Base-by-base conservation (phyloP, 2,888 invertebrate genomes). In the Bellardia pandia region DNA sequence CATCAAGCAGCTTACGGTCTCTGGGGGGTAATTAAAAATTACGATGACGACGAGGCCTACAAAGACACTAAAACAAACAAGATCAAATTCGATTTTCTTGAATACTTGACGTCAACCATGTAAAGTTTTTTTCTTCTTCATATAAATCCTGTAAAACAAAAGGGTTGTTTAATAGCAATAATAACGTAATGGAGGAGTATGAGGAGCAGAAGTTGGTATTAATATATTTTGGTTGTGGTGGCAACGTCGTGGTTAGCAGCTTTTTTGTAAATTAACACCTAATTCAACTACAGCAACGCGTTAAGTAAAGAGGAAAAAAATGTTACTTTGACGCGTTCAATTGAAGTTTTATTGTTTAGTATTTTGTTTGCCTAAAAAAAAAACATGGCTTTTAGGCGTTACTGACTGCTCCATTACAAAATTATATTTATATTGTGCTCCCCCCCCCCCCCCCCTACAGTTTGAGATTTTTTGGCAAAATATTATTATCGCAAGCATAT, bases 21-120 rank as follows among this genome's bases (percentile, higher is more conserved):
- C 91, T 77, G 78, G 91, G 91, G 91, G 89, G 89, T 91, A 92
- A 92, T 92, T 92, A 91, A 91, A 90, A 89, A 86, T 86, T 80
- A 84, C 81, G 71, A 78, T 71, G 72, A 72, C 81, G 51, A 58
- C 78, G 82, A 83, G 81, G 85, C 86, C 89, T 77, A 33, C 75
- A 75, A 53, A 62, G 45, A 71, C 42, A 64, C 23, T 74, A n/a
- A 81, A 81, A 81, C 48, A 74, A 74, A 81, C 83, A 89, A 83
- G 87, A 87, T 85, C 87, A 85, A 87, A 85, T 87, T 87, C 87
- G 87, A 87, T 87, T 86, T 86, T 83, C 62, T 78, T 45, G 45
- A 77, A 74, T 51, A 77, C 23, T 72, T 76, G 53, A 76, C 16
- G 40, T 71, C 33, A 30, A 53, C n/a, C 14, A 30, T 0, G 14